Evolutionary conservation across 2,113 vertebrate species (phyloP), one percentile per base, ranked within the genome.

Genomic region (Perca schrenkii): DNA sequence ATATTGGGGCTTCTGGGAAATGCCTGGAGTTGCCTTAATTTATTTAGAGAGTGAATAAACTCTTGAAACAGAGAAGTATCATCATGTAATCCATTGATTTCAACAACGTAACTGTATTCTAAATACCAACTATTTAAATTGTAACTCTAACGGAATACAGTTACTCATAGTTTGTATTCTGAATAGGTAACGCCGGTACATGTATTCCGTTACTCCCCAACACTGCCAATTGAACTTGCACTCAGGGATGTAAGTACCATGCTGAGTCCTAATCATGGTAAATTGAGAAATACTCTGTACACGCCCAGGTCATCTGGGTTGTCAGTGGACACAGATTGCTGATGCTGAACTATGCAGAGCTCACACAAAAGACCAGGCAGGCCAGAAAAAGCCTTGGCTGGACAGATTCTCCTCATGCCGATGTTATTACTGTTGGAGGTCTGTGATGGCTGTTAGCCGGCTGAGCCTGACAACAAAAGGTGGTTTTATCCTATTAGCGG

Each of bases 391-490:
- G 67, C 82, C 66, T 76, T 69, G 81, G 82, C 69, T 74, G 73
- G 74, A 82, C 73, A 82, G 84, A 88, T 85, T 87, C 82, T 70
- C 75, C 79, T 89, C 85, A 88, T 84, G 78, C 85, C 75, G 2
- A 57, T 90, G 77, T 82, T 88, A 85, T 91, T 90, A 86, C 83
- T 88, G 81, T 80, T 78, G 66, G 82, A 79, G 80, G 77, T 88
- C 81, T 60, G 74, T 57, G 71, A 67, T 81, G 80, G 64, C 58
- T 47, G 80, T 75, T 65, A 61, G 75, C 82, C 22, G 57, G 64
- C 84, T 76, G 74, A 87, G 78, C 77, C 71, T 21, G 4, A 60
- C 71, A 86, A 88, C 86, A 91, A 91, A 88, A 86, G 82, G 69
- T 78, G 73, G 80, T 86, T 86, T 89, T 72, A 89, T 88, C 84